These are phyloP conservation scores for Hemibagrus guttatus DNA, from an alignment of 2,797 vertebrate species.

Conservation along the genomic window DNA sequence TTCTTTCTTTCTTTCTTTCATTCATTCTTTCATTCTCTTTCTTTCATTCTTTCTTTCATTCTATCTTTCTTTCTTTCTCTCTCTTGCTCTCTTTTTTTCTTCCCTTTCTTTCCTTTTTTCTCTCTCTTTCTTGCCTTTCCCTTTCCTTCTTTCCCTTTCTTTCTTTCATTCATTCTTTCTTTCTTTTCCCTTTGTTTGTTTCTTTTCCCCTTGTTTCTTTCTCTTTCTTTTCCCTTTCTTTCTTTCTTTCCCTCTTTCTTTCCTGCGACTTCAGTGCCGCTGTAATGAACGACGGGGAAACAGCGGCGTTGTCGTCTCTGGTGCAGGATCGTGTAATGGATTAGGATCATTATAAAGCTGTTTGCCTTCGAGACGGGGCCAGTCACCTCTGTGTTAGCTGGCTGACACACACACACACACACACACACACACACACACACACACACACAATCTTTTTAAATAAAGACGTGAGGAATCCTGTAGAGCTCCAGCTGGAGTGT, in stretches of 20 bases:
- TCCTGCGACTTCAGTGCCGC: constrained; percentile 42
- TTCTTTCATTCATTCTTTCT: constrained; percentile 11
- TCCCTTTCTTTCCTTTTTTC: no score
- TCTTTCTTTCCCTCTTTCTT: no score
- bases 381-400: constrained; percentile 65
- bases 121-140: no score
- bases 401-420: constrained; percentile 32
- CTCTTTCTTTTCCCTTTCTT: no score
- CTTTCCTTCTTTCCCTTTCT: neutral
- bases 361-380: constrained; percentile 66
- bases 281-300: constrained; percentile 79
- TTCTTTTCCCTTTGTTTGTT: no score
- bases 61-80: neutral
- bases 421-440: neutral
- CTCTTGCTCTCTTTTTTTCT: no score
- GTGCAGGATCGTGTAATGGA: constrained; percentile 70
- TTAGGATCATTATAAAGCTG: constrained; percentile 77
- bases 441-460: neutral
- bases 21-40: no score
- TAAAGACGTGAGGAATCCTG: neutral
- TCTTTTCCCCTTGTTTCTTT: no score
- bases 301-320: constrained; percentile 70
- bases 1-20: neutral
- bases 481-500: neutral
- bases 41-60: constrained; percentile 48